Conservation (phyloP, 2,888 invertebrate genomes). For the Callinectes sapidus region DNA sequence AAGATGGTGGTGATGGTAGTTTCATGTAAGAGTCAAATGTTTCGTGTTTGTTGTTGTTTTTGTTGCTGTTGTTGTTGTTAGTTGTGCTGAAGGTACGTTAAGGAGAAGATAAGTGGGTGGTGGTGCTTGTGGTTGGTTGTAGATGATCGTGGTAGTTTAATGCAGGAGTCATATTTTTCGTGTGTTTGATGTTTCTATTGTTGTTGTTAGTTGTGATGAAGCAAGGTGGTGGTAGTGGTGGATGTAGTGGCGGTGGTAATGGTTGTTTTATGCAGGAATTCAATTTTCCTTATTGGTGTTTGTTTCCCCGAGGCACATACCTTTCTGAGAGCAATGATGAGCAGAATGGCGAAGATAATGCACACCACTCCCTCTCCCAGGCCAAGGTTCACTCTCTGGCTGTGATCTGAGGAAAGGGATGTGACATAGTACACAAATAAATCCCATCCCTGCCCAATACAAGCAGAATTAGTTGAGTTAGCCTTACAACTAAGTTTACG, state of each 20-base stretch:
- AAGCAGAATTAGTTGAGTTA: too few relatives aligned
- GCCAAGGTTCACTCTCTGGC: slow-evolving; percentile 59
- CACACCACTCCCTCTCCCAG: slow-evolving; percentile 62
- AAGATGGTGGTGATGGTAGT: background rate
- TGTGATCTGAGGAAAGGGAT: slow-evolving; percentile 62
- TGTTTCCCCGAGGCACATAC: slow-evolving; percentile 14
- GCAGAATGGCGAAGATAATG: slow-evolving; percentile 57
- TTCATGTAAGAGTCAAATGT: too few relatives aligned
- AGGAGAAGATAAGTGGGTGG: too few relatives aligned
- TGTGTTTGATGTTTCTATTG: background rate
- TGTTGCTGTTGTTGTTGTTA: background rate
- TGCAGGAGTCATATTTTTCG: background rate
- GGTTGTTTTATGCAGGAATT: too few relatives aligned
- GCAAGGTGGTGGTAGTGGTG: too few relatives aligned
- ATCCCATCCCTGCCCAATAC: too few relatives aligned
- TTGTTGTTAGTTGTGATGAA: background rate
- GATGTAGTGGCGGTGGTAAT: too few relatives aligned
- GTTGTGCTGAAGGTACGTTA: too few relatives aligned
- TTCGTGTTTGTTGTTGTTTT: background rate
- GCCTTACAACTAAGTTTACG: too few relatives aligned
- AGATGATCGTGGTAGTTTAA: background rate
- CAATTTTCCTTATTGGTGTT: too few relatives aligned
- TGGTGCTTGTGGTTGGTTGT: too few relatives aligned
- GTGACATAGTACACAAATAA: background rate
- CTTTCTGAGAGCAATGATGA: slow-evolving; percentile 60